These are phyloP conservation scores for Myotis davidii DNA, from an alignment of 2,113 vertebrate genomes.

Conservation along the genomic window DNA sequence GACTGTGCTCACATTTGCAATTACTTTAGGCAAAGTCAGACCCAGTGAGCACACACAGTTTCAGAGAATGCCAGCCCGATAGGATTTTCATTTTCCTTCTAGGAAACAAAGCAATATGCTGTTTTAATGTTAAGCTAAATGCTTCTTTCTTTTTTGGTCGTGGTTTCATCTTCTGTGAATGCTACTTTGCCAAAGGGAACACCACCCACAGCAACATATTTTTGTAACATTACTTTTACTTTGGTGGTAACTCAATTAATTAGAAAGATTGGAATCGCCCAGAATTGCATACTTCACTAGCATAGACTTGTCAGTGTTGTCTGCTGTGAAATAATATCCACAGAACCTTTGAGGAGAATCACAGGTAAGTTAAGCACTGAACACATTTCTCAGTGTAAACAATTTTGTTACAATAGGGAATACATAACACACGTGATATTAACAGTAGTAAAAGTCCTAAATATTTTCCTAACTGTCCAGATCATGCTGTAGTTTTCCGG, in stretches of 20 bases:
- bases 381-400: slow-evolving; percentile 63
- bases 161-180: slow-evolving; percentile 48
- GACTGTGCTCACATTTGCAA: accelerated
- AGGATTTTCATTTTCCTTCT: not conserved
- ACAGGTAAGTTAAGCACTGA: slow-evolving; percentile 57
- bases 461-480: too few relatives aligned
- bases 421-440: slow-evolving; percentile 46
- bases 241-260: slow-evolving; percentile 66
- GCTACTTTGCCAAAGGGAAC: slow-evolving; percentile 75
- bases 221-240: slow-evolving; percentile 67
- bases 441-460: not conserved
- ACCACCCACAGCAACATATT: slow-evolving; percentile 76
- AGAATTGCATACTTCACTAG: slow-evolving; percentile 74
- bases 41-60: not conserved
- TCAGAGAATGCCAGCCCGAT: accelerated
- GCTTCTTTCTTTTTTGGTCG: slow-evolving; percentile 14
- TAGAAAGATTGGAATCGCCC: slow-evolving; percentile 67
- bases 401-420: slow-evolving; percentile 71
- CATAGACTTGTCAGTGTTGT: slow-evolving; percentile 74
- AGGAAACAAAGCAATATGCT: not conserved
- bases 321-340: slow-evolving; percentile 73
- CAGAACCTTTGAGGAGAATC: slow-evolving; percentile 72
- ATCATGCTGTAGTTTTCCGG: accelerated
- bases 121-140: not conserved
- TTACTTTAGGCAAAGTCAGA: accelerated